A percentile compares a stretch with the other conserved stretches of the same genome.
These are phyloP conservation scores for Macrotrachela quadricornifera DNA, from an alignment of 1,140 invertebrate species.

Conservation along the genomic window DNA sequence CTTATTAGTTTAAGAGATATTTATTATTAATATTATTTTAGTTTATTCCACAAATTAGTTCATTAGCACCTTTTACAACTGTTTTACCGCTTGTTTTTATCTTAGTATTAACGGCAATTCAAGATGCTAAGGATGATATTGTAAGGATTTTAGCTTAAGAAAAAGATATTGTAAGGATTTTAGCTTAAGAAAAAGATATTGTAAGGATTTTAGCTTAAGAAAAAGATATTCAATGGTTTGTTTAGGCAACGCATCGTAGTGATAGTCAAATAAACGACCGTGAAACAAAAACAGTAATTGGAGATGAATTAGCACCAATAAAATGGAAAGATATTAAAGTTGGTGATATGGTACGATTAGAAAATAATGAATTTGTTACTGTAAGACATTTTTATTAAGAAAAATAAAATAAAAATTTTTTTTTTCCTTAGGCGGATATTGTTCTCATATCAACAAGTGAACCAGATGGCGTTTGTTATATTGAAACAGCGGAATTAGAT, in stretches of 20 bases:
- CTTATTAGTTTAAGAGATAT: slow-evolving; percentile 42
- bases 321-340: slow-evolving; percentile 54
- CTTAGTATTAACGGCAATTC: slow-evolving; percentile 73
- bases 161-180: too few relatives aligned
- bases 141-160: background rate
- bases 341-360: slow-evolving; percentile 6
- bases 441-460: slow-evolving; percentile 1
- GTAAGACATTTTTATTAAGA: too few relatives aligned
- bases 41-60: slow-evolving; percentile 88
- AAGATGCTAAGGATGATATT: slow-evolving; percentile 96
- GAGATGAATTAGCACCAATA: slow-evolving; percentile 2
- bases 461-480: slow-evolving; percentile 2
- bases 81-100: slow-evolving; percentile 87
- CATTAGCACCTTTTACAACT: slow-evolving; percentile 85
- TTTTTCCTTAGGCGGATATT: background rate
- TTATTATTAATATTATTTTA: slow-evolving; percentile 81
- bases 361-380: slow-evolving; percentile 7
- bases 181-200: slow-evolving; percentile 41
- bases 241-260: slow-evolving; percentile 50
- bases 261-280: slow-evolving; percentile 87
- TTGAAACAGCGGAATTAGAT: slow-evolving; percentile 7
- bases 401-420: too few relatives aligned
- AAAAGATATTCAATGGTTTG: too few relatives aligned
- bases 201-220: background rate
- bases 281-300: slow-evolving; percentile 3